Conservation (phyloP, 1,140 invertebrate species). For the Adoxophyes honmai region DNA sequence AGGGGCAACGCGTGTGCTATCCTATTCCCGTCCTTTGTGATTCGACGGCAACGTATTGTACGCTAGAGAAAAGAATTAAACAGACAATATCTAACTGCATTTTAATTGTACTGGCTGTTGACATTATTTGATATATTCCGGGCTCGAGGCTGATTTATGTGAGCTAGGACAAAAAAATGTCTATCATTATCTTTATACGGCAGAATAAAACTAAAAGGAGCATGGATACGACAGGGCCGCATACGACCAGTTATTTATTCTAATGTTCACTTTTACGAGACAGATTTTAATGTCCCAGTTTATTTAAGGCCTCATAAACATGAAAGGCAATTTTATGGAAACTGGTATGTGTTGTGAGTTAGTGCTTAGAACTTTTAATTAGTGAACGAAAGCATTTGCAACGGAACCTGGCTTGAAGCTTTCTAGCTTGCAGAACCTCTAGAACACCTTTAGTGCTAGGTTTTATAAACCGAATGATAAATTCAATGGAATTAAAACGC, state of each 20-base stretch:
- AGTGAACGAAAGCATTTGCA: neutral
- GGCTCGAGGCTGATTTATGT: constrained; percentile 38
- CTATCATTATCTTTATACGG: constrained; percentile 5
- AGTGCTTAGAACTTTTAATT: constrained; percentile 13
- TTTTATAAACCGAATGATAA: neutral
- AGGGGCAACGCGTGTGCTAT: constrained; percentile 50
- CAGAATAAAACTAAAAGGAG: constrained; percentile 8
- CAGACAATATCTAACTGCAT: constrained; percentile 39
- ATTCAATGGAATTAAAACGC: neutral
- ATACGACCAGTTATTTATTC: constrained; percentile 34
- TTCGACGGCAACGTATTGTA: constrained; percentile 29
- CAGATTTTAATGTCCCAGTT: constrained; percentile 36
- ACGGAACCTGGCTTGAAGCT: no score
- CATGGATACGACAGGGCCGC: constrained; percentile 12
- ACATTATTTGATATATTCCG: constrained; percentile 44
- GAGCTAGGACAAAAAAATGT: constrained; percentile 31
- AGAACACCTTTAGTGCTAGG: no score
- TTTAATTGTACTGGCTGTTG: constrained; percentile 39
- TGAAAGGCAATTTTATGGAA: constrained; percentile 32
- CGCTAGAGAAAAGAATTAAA: constrained; percentile 41
- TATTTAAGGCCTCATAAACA: constrained; percentile 42
- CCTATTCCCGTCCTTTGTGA: constrained; percentile 51
- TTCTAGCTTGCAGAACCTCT: no score
- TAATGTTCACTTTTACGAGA: constrained; percentile 41
- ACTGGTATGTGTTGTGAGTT: constrained; percentile 20